Evolutionary conservation across 2,888 invertebrate genomes (phyloP).

Genomic region (Agrochola macilenta): DNA sequence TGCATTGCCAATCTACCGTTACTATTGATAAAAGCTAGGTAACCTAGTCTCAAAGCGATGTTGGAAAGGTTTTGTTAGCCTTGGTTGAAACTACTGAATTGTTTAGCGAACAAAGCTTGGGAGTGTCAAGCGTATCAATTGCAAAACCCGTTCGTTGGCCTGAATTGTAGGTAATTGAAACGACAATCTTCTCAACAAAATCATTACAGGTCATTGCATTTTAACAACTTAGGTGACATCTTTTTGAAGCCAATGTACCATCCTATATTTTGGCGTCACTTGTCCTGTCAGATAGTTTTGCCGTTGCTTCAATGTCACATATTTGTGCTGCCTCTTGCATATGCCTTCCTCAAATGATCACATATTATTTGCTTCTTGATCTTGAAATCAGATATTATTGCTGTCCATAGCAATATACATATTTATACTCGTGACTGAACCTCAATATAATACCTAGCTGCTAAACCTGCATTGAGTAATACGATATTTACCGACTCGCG

Average conservation of each 20-base stretch:
- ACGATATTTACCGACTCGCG: not conserved
- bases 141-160: constrained; percentile 19
- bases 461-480: not conserved
- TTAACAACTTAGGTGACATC: too few relatives aligned
- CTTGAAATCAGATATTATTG: not conserved
- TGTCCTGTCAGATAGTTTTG: not conserved
- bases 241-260: not conserved
- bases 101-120: not conserved
- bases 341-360: not conserved
- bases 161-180: not conserved
- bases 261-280: not conserved
- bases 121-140: constrained; percentile 4
- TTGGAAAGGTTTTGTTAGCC: constrained; percentile 15
- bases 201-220: not conserved
- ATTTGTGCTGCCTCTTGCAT: not conserved
- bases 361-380: not conserved
- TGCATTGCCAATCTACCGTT: not conserved
- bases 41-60: not conserved
- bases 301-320: not conserved
- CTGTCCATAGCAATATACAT: not conserved
- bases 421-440: not conserved
- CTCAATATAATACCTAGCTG: not conserved
- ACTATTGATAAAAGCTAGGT: not conserved
- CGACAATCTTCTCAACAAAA: not conserved
- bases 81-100: not conserved